These are phyloP conservation scores for Macrotrachela quadricornifera DNA, from an alignment of 1,140 invertebrate species.

Conservation along the genomic window DNA sequence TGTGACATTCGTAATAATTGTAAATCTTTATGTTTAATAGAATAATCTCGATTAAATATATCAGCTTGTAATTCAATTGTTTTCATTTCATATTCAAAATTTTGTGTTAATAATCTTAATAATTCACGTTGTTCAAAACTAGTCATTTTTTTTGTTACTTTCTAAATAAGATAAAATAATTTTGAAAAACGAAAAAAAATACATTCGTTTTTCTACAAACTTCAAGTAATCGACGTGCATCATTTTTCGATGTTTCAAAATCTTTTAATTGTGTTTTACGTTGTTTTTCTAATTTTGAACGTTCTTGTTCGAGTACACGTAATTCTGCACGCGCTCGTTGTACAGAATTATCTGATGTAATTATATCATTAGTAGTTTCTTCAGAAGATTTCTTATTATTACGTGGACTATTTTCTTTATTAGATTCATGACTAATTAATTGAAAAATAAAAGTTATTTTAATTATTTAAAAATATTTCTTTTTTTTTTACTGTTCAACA, in stretches of 20 bases:
- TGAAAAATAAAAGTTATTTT: background rate
- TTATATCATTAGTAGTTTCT: background rate
- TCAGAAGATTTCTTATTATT: background rate
- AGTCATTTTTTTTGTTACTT: slow-evolving; percentile 54
- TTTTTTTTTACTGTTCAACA: background rate
- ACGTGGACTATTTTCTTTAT: background rate
- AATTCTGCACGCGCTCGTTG: background rate
- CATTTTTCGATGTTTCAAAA: background rate
- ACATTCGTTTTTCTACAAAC: too few relatives aligned
- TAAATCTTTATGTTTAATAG: slow-evolving; percentile 56
- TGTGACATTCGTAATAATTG: slow-evolving; percentile 58
- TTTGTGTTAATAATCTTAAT: slow-evolving; percentile 51
- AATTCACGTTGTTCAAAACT: slow-evolving; percentile 67
- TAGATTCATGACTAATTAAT: background rate
- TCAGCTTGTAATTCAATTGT: slow-evolving; percentile 70
- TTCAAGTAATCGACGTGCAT: too few relatives aligned
- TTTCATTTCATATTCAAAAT: slow-evolving; percentile 72
- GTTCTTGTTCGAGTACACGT: slow-evolving; percentile 2
- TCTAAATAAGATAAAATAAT: slow-evolving; percentile 33
- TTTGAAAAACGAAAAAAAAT: too few relatives aligned
- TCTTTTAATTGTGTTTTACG: background rate
- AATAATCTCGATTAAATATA: slow-evolving; percentile 55
- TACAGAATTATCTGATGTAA: background rate
- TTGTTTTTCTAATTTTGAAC: background rate
- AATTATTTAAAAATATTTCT: background rate